Percentiles rank a stretch among this genome's conserved stretches.
These are phyloP conservation scores for Ptiloglossa arizonensis DNA, from an alignment of 1,140 invertebrate species.

Conservation along the genomic window DNA sequence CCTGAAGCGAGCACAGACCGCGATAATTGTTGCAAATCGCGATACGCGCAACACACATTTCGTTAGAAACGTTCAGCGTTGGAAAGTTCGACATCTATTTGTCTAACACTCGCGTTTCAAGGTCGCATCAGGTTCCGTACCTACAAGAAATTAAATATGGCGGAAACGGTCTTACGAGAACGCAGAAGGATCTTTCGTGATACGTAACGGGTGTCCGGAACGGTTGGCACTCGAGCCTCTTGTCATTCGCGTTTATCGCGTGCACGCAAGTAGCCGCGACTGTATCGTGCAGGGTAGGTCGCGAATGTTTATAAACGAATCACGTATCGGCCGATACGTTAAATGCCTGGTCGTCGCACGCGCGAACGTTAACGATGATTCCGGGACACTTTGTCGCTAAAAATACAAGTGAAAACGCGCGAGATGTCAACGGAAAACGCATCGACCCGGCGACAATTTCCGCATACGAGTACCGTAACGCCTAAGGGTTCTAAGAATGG, in stretches of 20 bases:
- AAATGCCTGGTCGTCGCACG: background rate
- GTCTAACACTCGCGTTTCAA: background rate
- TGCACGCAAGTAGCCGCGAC: background rate
- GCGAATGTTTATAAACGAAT: conserved; percentile 54
- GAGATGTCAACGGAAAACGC: background rate
- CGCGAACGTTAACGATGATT: background rate
- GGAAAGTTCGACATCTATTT: background rate
- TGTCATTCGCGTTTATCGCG: conserved; percentile 8
- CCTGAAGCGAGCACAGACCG: too few species aligned
- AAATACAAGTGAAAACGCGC: too few species aligned
- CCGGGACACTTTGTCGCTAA: background rate
- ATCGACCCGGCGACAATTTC: background rate
- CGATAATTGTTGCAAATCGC: background rate
- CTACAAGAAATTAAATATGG: conserved; percentile 28
- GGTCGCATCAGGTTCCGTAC: conserved; percentile 16
- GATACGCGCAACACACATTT: background rate
- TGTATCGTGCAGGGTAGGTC: conserved; percentile 42
- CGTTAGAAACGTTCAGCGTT: background rate
- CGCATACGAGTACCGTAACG: conserved; percentile 1
- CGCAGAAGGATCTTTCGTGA: background rate
- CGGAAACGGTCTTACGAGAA: background rate
- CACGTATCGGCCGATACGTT: conserved; percentile 17
- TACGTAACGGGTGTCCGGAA: background rate
- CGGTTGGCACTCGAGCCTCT: background rate
- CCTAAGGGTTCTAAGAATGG: background rate